Evolutionary conservation across 1,140 invertebrate species (phyloP).

Genomic region (Parapsyche elsis): DNA sequence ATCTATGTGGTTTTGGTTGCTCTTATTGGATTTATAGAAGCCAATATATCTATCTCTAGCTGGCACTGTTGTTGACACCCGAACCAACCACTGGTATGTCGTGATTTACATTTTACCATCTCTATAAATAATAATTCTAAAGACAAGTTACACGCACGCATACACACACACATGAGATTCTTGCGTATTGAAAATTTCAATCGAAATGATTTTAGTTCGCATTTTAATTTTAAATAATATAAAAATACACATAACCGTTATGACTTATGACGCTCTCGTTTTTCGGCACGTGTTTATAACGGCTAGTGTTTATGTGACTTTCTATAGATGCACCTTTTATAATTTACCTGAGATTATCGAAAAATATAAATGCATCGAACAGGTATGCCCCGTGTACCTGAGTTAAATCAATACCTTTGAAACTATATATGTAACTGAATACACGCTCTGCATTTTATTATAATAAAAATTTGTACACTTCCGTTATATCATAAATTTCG

Average conservation of each 20-base stretch:
- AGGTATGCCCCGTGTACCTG: neutral
- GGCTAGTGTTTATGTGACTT: neutral
- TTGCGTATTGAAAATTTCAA: neutral
- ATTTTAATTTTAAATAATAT: too few relatives aligned
- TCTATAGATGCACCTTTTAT: neutral
- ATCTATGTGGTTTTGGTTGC: neutral
- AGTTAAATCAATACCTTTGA: neutral
- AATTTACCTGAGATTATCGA: slow-evolving; percentile 7
- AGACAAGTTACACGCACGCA: neutral
- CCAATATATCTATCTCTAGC: too few relatives aligned
- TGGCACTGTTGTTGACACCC: neutral
- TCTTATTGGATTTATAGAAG: too few relatives aligned
- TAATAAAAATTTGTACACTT: neutral
- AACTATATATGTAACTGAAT: neutral
- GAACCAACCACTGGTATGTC: slow-evolving; percentile 2
- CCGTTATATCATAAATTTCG: neutral
- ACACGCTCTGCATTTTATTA: neutral
- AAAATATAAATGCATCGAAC: neutral
- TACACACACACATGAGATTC: neutral
- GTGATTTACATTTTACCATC: slow-evolving; percentile 19
- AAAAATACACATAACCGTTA: too few relatives aligned
- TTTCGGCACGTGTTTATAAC: too few relatives aligned
- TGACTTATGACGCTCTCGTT: too few relatives aligned
- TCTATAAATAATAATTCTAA: slow-evolving; percentile 17
- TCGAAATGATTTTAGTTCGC: too few relatives aligned